A percentile compares a stretch with the other conserved stretches of the same genome.
Evolutionary conservation across 1,140 invertebrate genomes (phyloP).

Genomic region (Carcinoscorpius rotundicauda): DNA sequence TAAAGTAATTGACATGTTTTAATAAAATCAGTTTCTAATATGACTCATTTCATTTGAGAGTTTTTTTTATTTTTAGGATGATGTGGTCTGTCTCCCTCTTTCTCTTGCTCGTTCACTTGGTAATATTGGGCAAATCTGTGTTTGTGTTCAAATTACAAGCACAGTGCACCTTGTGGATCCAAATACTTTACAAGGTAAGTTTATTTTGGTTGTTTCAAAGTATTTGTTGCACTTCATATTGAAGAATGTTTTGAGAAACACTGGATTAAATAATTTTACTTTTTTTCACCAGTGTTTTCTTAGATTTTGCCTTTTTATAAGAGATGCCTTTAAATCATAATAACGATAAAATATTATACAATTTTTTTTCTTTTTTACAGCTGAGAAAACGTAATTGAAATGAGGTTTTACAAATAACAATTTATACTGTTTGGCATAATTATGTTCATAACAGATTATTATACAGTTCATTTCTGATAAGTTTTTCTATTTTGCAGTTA

Average conservation of each 20-base stretch:
- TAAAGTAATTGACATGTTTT: not conserved
- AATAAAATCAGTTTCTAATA: not conserved
- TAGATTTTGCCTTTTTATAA: not conserved
- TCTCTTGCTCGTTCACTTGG: slow-evolving; percentile 77
- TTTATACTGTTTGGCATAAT: too few relatives aligned
- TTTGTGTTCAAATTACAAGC: slow-evolving; percentile 79
- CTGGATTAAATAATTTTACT: slow-evolving; percentile 25
- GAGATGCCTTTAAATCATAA: too few relatives aligned
- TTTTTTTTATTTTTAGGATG: slow-evolving; percentile 42
- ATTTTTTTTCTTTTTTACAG: too few relatives aligned
- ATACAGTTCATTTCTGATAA: too few relatives aligned
- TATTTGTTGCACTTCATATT: slow-evolving; percentile 8
- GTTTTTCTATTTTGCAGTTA: too few relatives aligned
- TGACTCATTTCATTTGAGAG: slow-evolving; percentile 10
- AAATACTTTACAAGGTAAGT: slow-evolving; percentile 65
- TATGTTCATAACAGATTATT: too few relatives aligned
- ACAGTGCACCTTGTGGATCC: slow-evolving; percentile 90
- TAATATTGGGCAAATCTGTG: slow-evolving; percentile 80
- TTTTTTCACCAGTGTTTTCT: slow-evolving; percentile 12
- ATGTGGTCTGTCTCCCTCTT: slow-evolving; percentile 81
- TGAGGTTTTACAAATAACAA: too few relatives aligned
- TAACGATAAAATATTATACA: too few relatives aligned
- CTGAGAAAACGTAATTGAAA: too few relatives aligned
- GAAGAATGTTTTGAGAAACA: not conserved
- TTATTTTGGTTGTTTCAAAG: slow-evolving; percentile 11